Evolutionary conservation across 2,888 invertebrate genomes (phyloP), one percentile per base, ranked within the genome.

Genomic region (Thymelicus lineola): DNA sequence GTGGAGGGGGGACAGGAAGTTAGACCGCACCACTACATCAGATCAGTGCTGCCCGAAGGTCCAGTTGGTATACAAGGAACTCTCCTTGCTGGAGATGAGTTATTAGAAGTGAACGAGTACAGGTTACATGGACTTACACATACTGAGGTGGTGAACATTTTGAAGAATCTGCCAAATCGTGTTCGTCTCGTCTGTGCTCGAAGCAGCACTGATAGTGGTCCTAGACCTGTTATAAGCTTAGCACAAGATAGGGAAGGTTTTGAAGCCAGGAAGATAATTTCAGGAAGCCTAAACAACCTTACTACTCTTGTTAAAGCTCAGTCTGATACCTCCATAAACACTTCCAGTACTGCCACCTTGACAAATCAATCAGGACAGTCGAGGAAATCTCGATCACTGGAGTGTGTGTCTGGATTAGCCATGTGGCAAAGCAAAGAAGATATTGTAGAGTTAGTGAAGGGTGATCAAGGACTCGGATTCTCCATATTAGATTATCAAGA

Each of bases 401-500:
- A 99, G 94, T 98, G 98, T 76, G 95, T 99, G 59, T 98, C 98
- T 2, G 98, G 98, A 12, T 91, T 99, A 80, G 99, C 99, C 53
- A 97, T 99, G 96, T 99, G 99, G 99, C 98, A 97, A 82, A 97
- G 97, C 74, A 98, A 98, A 81, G 97, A 99, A 73, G 97, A 98
- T 79, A 96, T 97, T 80, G 97, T 99, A 74, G 97, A 98, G 86
- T 95, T 99, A 74, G 94, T 96, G 71, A 99, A 99, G 94, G 98
- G 98, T 77, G 98, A 99, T 84, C 96, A 98, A 81, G 99, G 99
- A 65, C 96, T 99, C 73, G 99, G 99, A 74, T 99, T 99, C 94
- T 99, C 99, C 77, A 98, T 99, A 83, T 95, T 99, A 75, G 99
- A 98, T 92, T 98, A 98, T 91, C 98, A 98, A 95, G 99, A 99